Percentiles rank a stretch among this genome's conserved stretches.
phyloP scores from a whole-genome alignment of 2,888 invertebrate species.

The Acanthosoma haemorrhoidale region DNA sequence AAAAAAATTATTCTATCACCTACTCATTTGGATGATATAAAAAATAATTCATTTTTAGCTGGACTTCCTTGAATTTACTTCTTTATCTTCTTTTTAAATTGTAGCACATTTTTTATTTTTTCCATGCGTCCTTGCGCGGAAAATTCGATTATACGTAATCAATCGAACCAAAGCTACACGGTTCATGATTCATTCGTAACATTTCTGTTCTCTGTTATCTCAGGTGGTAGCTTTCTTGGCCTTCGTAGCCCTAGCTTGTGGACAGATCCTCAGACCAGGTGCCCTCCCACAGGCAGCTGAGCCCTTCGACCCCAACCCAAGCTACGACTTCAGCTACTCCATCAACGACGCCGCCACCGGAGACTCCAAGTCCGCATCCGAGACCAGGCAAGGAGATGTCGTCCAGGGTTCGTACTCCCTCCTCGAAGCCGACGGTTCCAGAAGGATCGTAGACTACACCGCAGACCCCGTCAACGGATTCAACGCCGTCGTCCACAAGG shows the following conservation, averaged over 20 bases:
- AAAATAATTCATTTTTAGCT: no score
- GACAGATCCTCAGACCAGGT: neutral
- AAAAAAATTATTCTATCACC: no score
- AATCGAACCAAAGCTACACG: no score
- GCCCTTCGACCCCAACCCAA: slow-evolving; percentile 38
- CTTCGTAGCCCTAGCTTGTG: neutral
- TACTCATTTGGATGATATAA: no score
- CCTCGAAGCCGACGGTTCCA: slow-evolving; percentile 35
- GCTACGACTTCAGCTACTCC: slow-evolving; percentile 40
- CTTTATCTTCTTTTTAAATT: no score
- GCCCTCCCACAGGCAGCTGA: slow-evolving; percentile 7
- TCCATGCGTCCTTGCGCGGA: no score
- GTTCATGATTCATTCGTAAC: no score
- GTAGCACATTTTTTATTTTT: no score
- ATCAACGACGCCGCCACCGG: slow-evolving; percentile 40
- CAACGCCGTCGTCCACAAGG: slow-evolving; percentile 42
- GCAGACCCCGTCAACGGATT: slow-evolving; percentile 42
- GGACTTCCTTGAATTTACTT: no score
- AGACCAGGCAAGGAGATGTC: slow-evolving; percentile 47
- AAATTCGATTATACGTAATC: no score
- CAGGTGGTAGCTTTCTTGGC: neutral
- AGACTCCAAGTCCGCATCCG: slow-evolving; percentile 40
- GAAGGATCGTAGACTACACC: slow-evolving; percentile 42
- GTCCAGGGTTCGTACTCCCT: slow-evolving; percentile 48
- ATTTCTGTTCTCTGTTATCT: no score